Conservation (phyloP, 2,888 invertebrate genomes). For the Artemia sinica region DNA sequence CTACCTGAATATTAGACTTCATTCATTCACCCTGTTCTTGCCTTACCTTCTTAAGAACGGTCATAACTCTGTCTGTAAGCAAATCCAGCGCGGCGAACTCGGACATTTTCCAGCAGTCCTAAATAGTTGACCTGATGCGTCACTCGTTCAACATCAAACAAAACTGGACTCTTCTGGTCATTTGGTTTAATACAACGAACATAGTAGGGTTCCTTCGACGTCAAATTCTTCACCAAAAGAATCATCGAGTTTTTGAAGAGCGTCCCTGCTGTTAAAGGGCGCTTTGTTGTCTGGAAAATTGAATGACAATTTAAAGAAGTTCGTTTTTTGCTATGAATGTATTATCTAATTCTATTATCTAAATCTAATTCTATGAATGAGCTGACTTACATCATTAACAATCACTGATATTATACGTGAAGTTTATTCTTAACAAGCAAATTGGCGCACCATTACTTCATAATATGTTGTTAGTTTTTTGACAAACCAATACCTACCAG, state of each 20-base stretch:
- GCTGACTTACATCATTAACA: too few relatives aligned
- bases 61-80: constrained; percentile 88
- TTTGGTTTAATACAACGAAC: constrained; percentile 95
- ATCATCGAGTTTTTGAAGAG: constrained; percentile 89
- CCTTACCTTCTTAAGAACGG: constrained; percentile 57
- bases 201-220: constrained; percentile 87
- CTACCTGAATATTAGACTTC: too few relatives aligned
- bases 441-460: too few relatives aligned
- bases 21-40: too few relatives aligned
- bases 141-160: constrained; percentile 64
- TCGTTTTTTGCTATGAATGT: neutral
- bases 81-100: constrained; percentile 88
- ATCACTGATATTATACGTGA: too few relatives aligned
- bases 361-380: too few relatives aligned
- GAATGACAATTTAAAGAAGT: constrained; percentile 20
- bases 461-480: too few relatives aligned
- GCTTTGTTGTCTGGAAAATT: constrained; percentile 60
- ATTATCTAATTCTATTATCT: too few relatives aligned
- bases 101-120: constrained; percentile 83
- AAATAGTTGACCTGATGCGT: constrained; percentile 45
- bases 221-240: constrained; percentile 65
- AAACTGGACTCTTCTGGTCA: constrained; percentile 67
- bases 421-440: too few relatives aligned
- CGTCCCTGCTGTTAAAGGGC: constrained; percentile 83
- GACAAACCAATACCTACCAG: too few relatives aligned